Percentiles rank a stretch among this genome's conserved stretches.
Evolutionary conservation across 2,888 invertebrate genomes (phyloP).

Genomic region (Andrena fulva): DNA sequence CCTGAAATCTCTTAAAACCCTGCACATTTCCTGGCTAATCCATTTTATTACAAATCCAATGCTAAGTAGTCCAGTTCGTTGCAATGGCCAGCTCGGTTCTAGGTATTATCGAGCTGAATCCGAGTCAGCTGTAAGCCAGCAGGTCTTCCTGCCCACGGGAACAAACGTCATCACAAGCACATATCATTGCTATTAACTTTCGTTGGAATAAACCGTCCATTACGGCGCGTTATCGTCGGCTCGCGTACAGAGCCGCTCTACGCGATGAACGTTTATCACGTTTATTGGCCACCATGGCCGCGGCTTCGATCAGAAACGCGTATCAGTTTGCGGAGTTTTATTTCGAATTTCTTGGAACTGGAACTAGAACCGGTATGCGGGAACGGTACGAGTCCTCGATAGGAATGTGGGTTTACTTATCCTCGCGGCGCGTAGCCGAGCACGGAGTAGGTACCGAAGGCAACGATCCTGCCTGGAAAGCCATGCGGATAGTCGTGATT

Average conservation of each 20-base stretch:
- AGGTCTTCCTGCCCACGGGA: neutral
- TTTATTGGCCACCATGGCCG: constrained; percentile 21
- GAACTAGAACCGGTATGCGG: constrained; percentile 45
- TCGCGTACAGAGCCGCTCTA: constrained; percentile 7
- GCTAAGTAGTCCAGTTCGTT: no score
- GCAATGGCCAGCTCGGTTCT: no score
- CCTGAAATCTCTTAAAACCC: no score
- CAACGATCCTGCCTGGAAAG: constrained; percentile 26
- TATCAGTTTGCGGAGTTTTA: constrained; percentile 38
- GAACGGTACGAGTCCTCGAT: constrained; percentile 40
- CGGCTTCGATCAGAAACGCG: constrained; percentile 33
- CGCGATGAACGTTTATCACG: constrained; percentile 32
- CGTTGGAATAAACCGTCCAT: neutral
- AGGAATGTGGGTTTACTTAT: constrained; percentile 61
- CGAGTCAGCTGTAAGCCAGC: neutral
- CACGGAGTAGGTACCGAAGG: constrained; percentile 1
- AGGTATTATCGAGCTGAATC: no score
- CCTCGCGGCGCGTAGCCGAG: constrained; percentile 19
- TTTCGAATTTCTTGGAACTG: constrained; percentile 46
- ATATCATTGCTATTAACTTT: neutral
- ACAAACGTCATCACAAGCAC: neutral
- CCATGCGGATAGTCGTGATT: constrained; percentile 40
- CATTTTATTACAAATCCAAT: no score
- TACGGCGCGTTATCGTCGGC: constrained; percentile 16
- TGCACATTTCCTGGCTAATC: no score